Conservation (phyloP, 1,140 invertebrate species). For the Lethrus apterus region DNA sequence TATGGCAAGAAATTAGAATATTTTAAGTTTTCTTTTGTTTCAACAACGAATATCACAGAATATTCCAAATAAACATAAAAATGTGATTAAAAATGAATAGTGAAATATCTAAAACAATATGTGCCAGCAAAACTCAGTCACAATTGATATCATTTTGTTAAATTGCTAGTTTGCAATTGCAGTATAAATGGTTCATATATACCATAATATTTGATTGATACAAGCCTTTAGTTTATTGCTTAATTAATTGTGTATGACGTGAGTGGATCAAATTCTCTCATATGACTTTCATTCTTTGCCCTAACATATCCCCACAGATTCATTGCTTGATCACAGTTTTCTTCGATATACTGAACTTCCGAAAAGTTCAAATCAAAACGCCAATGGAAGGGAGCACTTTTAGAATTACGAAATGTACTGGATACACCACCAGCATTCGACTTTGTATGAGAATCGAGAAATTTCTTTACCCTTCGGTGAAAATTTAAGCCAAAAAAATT, state of each 20-base stretch:
- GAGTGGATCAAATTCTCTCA: conserved; percentile 50
- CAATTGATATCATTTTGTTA: too few species aligned
- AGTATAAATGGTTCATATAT: too few species aligned
- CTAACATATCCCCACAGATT: conserved; percentile 68
- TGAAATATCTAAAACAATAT: too few species aligned
- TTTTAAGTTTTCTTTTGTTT: too few species aligned
- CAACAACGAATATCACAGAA: too few species aligned
- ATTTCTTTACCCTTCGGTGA: conserved; percentile 60
- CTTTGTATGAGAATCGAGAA: conserved; percentile 74
- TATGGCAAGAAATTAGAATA: too few species aligned
- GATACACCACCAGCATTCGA: conserved; percentile 70
- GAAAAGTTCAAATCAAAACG: conserved; percentile 62
- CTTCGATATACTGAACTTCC: conserved; percentile 59
- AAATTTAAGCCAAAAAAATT: conserved; percentile 69
- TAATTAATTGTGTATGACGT: neutral
- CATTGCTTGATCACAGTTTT: conserved; percentile 66
- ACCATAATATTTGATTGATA: neutral
- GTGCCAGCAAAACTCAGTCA: neutral
- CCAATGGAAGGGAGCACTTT: conserved; percentile 78
- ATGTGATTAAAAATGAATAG: too few species aligned
- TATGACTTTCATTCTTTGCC: conserved; percentile 46
- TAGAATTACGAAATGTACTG: conserved; percentile 76
- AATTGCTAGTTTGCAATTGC: too few species aligned
- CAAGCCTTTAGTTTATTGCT: neutral
- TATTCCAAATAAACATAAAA: too few species aligned